Percentiles rank a stretch among this genome's conserved stretches.
Evolutionary conservation across 2,888 invertebrate genomes (phyloP).

Genomic region (Drosophila mulleri): DNA sequence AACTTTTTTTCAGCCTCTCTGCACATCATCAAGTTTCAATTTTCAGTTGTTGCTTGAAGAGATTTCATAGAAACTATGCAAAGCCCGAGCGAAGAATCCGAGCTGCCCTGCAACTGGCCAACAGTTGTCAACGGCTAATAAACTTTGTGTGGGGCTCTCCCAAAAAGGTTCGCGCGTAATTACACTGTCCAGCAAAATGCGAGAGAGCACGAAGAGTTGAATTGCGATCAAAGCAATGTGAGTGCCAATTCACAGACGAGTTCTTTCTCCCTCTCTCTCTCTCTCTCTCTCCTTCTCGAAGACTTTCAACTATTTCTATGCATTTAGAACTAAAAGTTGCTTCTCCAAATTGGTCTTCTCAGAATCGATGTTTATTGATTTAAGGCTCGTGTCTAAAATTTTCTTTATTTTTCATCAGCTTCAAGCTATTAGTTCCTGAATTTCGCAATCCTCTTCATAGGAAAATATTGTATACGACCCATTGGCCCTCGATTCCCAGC

Average conservation of each 20-base stretch:
- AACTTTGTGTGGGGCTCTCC: conserved; percentile 26
- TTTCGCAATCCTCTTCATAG: not conserved
- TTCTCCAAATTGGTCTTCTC: not conserved
- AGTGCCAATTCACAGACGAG: not conserved
- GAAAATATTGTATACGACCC: not conserved
- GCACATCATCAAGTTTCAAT: conserved; percentile 84
- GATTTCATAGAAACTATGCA: conserved; percentile 63
- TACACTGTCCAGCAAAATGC: conserved; percentile 47
- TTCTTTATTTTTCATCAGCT: not conserved
- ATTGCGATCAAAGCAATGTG: not conserved
- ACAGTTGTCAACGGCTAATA: conserved; percentile 69
- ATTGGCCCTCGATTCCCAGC: not conserved
- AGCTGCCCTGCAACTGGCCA: conserved; percentile 52
- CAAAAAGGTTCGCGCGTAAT: conserved; percentile 45
- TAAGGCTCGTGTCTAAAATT: not conserved
- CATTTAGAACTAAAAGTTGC: not conserved
- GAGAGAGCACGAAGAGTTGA: too few species aligned
- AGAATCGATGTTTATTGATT: not conserved
- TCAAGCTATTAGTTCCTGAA: not conserved
- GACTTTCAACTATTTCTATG: not conserved
- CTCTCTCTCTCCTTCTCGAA: not conserved
- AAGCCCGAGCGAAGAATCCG: conserved; percentile 32
- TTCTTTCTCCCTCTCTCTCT: not conserved
- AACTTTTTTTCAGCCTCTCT: conserved; percentile 70
- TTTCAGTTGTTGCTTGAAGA: conserved; percentile 68